Evolutionary conservation across 2,797 vertebrate species (phyloP).

Genomic region (Coendou prehensilis): DNA sequence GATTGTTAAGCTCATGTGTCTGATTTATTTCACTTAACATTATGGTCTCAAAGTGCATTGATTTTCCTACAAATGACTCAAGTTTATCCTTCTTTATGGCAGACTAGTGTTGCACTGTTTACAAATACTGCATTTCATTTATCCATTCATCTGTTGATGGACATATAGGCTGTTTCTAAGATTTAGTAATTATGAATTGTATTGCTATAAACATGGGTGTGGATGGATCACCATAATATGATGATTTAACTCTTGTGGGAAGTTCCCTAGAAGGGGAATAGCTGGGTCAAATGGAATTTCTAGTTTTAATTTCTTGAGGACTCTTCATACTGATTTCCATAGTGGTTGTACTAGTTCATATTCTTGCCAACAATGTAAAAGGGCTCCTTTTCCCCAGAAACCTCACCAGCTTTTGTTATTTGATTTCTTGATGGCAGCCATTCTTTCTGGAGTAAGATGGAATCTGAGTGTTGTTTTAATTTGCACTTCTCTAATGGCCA

Average conservation of each 20-base stretch:
- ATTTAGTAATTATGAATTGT: background rate
- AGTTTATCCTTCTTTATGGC: background rate
- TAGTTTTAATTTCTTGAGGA: background rate
- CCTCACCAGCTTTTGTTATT: background rate
- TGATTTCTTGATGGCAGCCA: background rate
- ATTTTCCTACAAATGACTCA: background rate
- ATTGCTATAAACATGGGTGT: background rate
- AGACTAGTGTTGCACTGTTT: background rate
- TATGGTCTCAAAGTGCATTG: background rate
- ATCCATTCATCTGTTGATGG: background rate
- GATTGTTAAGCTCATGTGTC: background rate
- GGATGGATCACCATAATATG: background rate
- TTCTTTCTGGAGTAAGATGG: background rate
- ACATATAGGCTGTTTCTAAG: background rate
- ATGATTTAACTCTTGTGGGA: background rate
- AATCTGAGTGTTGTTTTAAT: background rate
- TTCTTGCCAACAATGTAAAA: background rate
- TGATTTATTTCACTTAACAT: background rate
- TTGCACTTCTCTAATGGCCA: background rate
- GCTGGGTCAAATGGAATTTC: background rate
- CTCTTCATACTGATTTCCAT: background rate
- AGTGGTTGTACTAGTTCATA: background rate
- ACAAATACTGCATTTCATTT: background rate
- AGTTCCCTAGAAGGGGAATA: background rate
- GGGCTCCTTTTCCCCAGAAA: background rate